phyloP scores from a whole-genome alignment of 2,113 vertebrate species.

The Antechinus stuartii region DNA sequence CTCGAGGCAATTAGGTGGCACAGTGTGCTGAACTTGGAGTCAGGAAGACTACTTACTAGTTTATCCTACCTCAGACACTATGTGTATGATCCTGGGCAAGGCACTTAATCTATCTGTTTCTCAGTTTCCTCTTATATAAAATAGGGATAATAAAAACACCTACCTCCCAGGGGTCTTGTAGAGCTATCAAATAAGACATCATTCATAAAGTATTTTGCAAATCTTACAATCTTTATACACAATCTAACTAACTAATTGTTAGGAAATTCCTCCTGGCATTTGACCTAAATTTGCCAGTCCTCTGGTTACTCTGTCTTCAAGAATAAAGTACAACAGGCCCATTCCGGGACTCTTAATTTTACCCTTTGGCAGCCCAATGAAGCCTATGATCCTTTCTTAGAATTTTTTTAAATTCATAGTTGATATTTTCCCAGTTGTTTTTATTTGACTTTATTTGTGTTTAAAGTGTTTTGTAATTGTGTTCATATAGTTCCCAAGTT shows the following conservation, averaged over 20 bases:
- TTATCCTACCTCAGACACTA: background rate
- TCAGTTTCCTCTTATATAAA: background rate
- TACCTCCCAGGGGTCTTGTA: background rate
- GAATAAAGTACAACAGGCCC: background rate
- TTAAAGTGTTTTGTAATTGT: background rate
- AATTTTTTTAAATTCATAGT: background rate
- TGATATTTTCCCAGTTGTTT: background rate
- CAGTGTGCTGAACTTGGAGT: background rate
- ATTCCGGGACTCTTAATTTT: background rate
- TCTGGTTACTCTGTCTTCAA: background rate
- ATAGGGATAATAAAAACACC: background rate
- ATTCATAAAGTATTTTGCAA: background rate
- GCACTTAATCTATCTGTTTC: background rate
- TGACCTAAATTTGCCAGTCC: background rate
- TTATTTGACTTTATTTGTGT: background rate
- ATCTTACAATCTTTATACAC: background rate
- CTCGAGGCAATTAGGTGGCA: background rate
- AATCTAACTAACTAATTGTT: background rate
- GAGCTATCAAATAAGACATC: background rate
- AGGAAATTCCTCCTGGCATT: background rate
- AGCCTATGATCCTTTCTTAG: background rate
- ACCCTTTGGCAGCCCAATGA: background rate
- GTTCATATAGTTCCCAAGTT: background rate
- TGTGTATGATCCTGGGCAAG: background rate
- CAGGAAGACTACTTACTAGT: background rate